Percentiles rank a stretch among this genome's conserved stretches.
Evolutionary conservation across 2,888 invertebrate genomes (phyloP).

Genomic region (Rhagonycha fulva): DNA sequence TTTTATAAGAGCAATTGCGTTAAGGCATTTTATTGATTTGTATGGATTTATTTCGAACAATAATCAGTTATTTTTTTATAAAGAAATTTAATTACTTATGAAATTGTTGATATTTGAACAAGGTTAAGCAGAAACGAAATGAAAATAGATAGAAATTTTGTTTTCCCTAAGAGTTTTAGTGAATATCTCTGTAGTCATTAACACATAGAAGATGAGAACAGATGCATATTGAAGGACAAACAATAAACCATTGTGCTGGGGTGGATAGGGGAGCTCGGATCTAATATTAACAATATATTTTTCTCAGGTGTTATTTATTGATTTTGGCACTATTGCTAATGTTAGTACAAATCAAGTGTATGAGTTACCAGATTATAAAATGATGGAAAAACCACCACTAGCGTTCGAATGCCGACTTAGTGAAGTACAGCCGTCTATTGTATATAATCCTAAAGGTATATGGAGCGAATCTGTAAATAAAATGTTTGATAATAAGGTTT

Average conservation of each 20-base stretch:
- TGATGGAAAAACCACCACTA: conserved; percentile 58
- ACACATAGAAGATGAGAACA: conserved; percentile 47
- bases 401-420: conserved; percentile 75
- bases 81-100: too few relatives aligned
- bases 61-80: too few relatives aligned
- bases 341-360: conserved; percentile 57
- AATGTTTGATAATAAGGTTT: conserved; percentile 54
- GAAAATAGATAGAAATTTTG: too few relatives aligned
- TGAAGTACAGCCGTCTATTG: conserved; percentile 69
- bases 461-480: conserved; percentile 65
- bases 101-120: too few relatives aligned
- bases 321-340: conserved; percentile 70
- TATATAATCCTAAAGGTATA: conserved; percentile 61
- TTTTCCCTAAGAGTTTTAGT: too few relatives aligned
- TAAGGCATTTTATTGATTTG: too few relatives aligned
- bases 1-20: too few relatives aligned
- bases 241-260: too few relatives aligned
- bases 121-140: too few relatives aligned
- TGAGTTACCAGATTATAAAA: conserved; percentile 43
- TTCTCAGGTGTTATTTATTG: conserved; percentile 73
- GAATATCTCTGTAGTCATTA: conserved; percentile 48
- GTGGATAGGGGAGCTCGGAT: neutral
- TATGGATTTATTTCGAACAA: too few relatives aligned
- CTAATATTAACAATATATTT: neutral
- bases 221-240: too few relatives aligned